Percentiles rank a stretch among this genome's conserved stretches.
Conservation (phyloP, 2,888 invertebrate genomes). For the Troglohyphantes excavatus region DNA sequence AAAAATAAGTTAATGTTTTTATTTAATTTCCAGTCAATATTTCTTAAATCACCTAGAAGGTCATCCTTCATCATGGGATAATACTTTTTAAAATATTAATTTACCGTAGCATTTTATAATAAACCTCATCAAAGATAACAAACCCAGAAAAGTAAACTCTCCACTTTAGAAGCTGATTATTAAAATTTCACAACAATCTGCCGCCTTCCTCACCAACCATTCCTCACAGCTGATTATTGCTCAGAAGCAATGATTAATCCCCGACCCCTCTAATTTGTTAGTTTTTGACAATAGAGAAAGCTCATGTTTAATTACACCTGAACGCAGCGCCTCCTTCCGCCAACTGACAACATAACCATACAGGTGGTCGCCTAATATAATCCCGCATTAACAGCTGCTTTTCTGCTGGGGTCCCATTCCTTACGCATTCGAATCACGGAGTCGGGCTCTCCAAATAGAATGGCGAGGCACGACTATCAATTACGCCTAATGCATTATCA, state of each 20-base stretch:
- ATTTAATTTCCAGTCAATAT: too few species aligned
- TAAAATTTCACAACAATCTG: neutral
- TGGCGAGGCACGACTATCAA: constrained; percentile 64
- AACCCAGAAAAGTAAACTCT: too few species aligned
- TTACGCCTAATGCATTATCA: constrained; percentile 74
- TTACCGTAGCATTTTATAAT: too few species aligned
- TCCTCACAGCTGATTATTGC: neutral
- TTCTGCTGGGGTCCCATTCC: neutral
- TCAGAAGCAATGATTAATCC: neutral
- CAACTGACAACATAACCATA: constrained; percentile 2
- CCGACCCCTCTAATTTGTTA: neutral
- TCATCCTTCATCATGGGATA: too few species aligned
- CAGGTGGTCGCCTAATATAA: constrained; percentile 55
- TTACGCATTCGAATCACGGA: constrained; percentile 36
- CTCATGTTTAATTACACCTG: constrained; percentile 35
- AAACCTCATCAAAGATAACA: too few species aligned
- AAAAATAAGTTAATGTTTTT: too few species aligned
- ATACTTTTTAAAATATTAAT: too few species aligned
- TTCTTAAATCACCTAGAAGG: too few species aligned
- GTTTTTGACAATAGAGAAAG: constrained; percentile 21
- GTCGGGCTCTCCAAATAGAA: constrained; percentile 46
- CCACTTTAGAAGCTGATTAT: too few species aligned
- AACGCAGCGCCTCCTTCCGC: neutral
- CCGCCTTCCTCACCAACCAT: neutral
- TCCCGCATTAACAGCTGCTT: constrained; percentile 43